These are phyloP conservation scores for Momotus momota DNA, from an alignment of 2,797 vertebrate species.

Conservation along the genomic window DNA sequence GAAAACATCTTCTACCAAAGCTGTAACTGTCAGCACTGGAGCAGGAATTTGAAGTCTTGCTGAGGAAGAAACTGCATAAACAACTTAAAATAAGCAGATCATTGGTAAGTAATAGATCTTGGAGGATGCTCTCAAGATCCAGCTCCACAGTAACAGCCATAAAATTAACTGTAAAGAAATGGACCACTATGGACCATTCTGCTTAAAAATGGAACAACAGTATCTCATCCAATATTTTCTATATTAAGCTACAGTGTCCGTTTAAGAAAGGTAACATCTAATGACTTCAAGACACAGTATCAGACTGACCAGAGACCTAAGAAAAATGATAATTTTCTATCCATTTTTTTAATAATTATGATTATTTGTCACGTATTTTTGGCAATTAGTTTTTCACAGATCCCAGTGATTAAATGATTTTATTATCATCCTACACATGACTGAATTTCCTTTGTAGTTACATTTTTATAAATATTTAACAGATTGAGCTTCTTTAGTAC, in stretches of 20 bases:
- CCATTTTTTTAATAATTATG: too few species aligned
- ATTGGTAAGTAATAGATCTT: background rate
- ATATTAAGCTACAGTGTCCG: background rate
- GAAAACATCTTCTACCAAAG: background rate
- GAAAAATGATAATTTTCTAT: background rate
- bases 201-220: background rate
- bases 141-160: background rate
- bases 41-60: background rate
- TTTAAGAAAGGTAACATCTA: background rate
- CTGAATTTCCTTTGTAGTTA: background rate
- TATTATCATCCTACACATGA: background rate
- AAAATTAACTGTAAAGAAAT: background rate
- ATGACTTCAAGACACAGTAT: background rate
- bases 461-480: background rate
- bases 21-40: background rate
- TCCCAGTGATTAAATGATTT: background rate
- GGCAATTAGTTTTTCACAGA: background rate
- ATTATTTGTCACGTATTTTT: background rate
- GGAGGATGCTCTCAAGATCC: background rate
- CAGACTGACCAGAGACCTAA: background rate
- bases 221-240: background rate
- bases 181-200: background rate
- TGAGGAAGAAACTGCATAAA: background rate
- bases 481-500: background rate
- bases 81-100: background rate